These are phyloP conservation scores for Tachysurus fulvidraco DNA, from an alignment of 2,113 vertebrate genomes.

Conservation along the genomic window DNA sequence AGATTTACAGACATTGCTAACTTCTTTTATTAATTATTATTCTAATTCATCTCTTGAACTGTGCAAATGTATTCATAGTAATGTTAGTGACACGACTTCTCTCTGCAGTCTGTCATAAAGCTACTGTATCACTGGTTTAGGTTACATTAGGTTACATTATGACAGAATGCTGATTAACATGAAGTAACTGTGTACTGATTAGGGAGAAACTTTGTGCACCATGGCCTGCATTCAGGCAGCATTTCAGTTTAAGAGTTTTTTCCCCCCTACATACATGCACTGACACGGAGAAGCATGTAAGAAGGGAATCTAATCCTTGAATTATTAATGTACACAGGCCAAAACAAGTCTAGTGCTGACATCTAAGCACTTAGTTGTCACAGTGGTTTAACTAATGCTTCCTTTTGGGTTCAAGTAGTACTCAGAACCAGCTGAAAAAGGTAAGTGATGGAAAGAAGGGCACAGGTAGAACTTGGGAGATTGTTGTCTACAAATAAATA, in stretches of 20 bases:
- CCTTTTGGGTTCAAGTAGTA: conserved; percentile 30
- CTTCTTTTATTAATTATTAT: neutral
- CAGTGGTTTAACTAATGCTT: conserved; percentile 16
- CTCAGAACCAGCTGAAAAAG: conserved; percentile 24
- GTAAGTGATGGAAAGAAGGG: conserved; percentile 26
- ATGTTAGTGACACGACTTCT: conserved; percentile 15
- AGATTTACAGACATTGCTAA: conserved; percentile 31
- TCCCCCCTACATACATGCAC: neutral
- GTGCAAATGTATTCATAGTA: neutral
- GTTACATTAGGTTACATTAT: neutral
- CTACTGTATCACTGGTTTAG: neutral
- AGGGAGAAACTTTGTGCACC: neutral
- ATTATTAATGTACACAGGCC: conserved; percentile 11
- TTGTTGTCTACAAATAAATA: neutral
- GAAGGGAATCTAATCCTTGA: conserved; percentile 1
- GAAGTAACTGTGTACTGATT: neutral
- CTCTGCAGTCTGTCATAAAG: conserved; percentile 20
- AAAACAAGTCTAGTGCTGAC: conserved; percentile 33
- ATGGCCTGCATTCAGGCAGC: neutral
- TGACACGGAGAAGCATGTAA: neutral
- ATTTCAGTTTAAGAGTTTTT: neutral
- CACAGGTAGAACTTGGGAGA: neutral
- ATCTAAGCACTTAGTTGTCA: conserved; percentile 25
- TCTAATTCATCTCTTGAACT: conserved; percentile 2
- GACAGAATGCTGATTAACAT: conserved; percentile 1